Evolutionary conservation across 2,888 invertebrate genomes (phyloP).

Genomic region (Agrotis ipsilon): DNA sequence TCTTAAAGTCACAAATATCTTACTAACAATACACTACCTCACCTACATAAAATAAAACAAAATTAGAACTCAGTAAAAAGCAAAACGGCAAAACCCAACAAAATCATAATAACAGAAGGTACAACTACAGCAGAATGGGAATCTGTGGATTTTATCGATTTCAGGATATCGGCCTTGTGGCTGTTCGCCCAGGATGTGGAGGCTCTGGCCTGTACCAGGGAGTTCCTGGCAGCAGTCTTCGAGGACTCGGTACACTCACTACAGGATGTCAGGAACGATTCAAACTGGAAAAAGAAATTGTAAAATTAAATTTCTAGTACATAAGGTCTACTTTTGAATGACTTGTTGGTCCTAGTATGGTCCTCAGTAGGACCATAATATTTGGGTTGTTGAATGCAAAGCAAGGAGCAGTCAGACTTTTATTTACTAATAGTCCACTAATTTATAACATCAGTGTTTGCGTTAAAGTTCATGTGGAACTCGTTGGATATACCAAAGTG

Average conservation of each 20-base stretch:
- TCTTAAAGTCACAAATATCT: background rate
- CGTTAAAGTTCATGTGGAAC: too few species aligned
- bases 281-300: conserved; percentile 75
- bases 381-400: too few species aligned
- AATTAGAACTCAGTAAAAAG: conserved; percentile 22
- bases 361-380: too few species aligned
- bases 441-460: too few species aligned
- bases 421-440: too few species aligned
- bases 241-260: conserved; percentile 72
- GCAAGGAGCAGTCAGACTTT: too few species aligned
- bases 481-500: too few species aligned
- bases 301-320: too few species aligned
- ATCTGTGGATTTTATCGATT: conserved; percentile 67
- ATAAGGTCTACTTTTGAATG: too few species aligned
- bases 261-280: conserved; percentile 77
- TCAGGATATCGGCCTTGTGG: conserved; percentile 76
- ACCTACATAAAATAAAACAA: background rate
- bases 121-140: conserved; percentile 46
- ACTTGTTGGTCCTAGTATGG: too few species aligned
- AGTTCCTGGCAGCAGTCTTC: conserved; percentile 65
- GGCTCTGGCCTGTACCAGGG: conserved; percentile 69
- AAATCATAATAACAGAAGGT: conserved; percentile 66
- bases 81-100: conserved; percentile 42
- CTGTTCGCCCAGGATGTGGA: conserved; percentile 75
- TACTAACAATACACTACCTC: background rate